Conservation (phyloP, 2,888 invertebrate genomes). For the Acronicta psi region DNA sequence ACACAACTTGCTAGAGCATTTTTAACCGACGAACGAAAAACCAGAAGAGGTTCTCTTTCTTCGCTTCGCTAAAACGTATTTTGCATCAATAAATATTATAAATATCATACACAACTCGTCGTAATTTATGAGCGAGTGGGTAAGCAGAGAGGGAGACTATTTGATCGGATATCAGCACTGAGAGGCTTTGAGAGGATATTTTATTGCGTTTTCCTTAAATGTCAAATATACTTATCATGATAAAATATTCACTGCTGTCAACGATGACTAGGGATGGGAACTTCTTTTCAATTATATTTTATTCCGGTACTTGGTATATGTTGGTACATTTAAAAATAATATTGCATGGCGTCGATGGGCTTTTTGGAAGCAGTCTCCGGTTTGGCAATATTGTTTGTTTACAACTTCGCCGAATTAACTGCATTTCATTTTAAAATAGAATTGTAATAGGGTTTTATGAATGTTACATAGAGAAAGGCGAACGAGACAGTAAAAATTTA, state of each 20-base stretch:
- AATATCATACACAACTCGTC: not conserved
- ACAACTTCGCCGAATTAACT: no score
- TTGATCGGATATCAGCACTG: constrained; percentile 33
- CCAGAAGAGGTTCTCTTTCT: constrained; percentile 16
- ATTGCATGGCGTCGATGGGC: no score
- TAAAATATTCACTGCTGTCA: constrained; percentile 37
- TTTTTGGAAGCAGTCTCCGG: no score
- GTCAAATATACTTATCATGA: constrained; percentile 26
- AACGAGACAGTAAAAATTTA: no score
- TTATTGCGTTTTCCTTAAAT: constrained; percentile 39
- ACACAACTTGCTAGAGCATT: constrained; percentile 22
- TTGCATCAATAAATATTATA: constrained; percentile 39
- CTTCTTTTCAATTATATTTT: not conserved
- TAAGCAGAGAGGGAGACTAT: constrained; percentile 8
- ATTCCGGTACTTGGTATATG: not conserved
- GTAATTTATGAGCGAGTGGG: constrained; percentile 34
- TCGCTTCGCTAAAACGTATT: no score
- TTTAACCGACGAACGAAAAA: no score
- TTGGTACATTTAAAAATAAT: no score
- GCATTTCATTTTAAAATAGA: no score
- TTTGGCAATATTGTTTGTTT: no score
- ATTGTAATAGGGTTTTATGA: no score
- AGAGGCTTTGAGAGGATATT: constrained; percentile 23
- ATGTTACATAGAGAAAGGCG: no score
- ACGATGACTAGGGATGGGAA: constrained; percentile 4